phyloP scores from a whole-genome alignment of 1,140 invertebrate genomes.

The Drosophila tristis region DNA sequence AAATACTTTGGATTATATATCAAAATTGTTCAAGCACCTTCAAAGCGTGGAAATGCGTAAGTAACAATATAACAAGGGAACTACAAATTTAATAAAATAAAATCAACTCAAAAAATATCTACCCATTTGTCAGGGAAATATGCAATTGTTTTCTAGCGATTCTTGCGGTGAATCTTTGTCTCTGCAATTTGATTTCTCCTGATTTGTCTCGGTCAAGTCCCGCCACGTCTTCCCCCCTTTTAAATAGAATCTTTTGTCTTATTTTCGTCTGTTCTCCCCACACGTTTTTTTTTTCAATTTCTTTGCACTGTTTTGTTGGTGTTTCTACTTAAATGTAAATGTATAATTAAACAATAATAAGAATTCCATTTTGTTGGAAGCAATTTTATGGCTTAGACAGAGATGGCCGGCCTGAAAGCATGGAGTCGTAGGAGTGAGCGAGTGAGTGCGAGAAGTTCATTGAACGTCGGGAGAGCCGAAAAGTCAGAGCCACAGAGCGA shows the following conservation, averaged over 20 bases:
- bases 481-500: constrained; percentile 10
- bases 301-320: constrained; percentile 21
- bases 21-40: constrained; percentile 29
- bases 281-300: constrained; percentile 30
- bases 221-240: no score
- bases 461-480: constrained; percentile 52
- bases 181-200: no score
- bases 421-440: no score
- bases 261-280: background rate
- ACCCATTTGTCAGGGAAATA: background rate
- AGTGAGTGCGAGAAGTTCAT: constrained; percentile 52
- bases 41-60: constrained; percentile 54
- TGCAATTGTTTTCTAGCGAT: no score
- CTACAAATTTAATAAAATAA: background rate
- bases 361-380: constrained; percentile 24
- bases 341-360: constrained; percentile 67
- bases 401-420: background rate
- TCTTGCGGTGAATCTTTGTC: no score
- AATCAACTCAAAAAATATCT: background rate
- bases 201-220: no score
- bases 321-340: constrained; percentile 25
- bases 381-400: constrained; percentile 43
- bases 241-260: constrained; percentile 3
- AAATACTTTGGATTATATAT: constrained; percentile 60
- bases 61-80: constrained; percentile 31